These are phyloP conservation scores for Onchidella celtica DNA, from an alignment of 2,888 invertebrate genomes.

Conservation along the genomic window DNA sequence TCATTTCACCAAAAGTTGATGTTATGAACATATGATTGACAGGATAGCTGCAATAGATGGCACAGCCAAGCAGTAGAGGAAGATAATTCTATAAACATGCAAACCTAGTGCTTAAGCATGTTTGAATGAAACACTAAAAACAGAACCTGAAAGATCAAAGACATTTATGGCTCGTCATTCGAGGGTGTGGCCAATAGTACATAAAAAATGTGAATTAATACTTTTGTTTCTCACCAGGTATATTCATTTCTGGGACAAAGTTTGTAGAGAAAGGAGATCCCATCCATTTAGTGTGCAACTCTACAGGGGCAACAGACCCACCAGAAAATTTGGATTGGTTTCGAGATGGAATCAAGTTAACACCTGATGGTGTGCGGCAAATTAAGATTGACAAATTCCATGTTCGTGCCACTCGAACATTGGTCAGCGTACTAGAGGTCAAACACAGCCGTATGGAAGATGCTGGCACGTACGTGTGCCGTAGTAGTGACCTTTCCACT, in stretches of 20 bases:
- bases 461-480: slow-evolving; percentile 68
- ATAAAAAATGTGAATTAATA: too few species aligned
- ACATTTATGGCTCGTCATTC: too few species aligned
- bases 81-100: too few species aligned
- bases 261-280: slow-evolving; percentile 68
- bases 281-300: slow-evolving; percentile 68
- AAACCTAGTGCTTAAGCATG: too few species aligned
- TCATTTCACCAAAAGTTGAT: too few species aligned
- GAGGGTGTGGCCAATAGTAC: too few species aligned
- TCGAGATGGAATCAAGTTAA: slow-evolving; percentile 64
- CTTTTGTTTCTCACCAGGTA: background rate
- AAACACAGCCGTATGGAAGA: slow-evolving; percentile 67
- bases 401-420: slow-evolving; percentile 62
- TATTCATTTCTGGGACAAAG: slow-evolving; percentile 60
- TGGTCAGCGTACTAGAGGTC: slow-evolving; percentile 67
- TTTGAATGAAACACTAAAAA: too few species aligned
- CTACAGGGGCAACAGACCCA: slow-evolving; percentile 63
- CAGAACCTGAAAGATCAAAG: too few species aligned
- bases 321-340: slow-evolving; percentile 70
- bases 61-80: too few species aligned
- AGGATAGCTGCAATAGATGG: too few species aligned
- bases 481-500: slow-evolving; percentile 62
- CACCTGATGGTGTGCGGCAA: slow-evolving; percentile 62
- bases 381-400: slow-evolving; percentile 65
- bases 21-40: too few species aligned